Base-by-base conservation (phyloP, 1,140 invertebrate genomes). In the Caenorhabditis tropicalis region DNA sequence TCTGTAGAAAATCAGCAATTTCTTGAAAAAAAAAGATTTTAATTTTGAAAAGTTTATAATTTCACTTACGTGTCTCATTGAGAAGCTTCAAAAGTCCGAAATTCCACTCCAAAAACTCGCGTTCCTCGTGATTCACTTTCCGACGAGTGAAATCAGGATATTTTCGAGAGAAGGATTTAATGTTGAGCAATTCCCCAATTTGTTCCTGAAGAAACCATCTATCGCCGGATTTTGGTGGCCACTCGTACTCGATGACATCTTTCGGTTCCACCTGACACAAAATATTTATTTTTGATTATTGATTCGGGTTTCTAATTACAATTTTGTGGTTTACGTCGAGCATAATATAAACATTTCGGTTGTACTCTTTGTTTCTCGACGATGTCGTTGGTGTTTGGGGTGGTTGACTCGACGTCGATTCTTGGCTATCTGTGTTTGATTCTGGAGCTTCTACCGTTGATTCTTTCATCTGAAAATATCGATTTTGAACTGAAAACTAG, bases 131-230 rank as follows among this genome's bases (percentile, higher is more conserved):
- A 31, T 74, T 43, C 6, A 74, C 65, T 24, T 74, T 74, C 9
- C 65, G 65, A 1, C 65, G 65, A 4, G 65, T 24, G n/a, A 74
- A 74, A 43, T 74, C 65, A 2, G 65, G 65, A 10, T 74, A 74
- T 74, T 74, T 74, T 43, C 65, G 2, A 0, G 65, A 74, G n/a
- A 74, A 74, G 6, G 36, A 46, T 29, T 74, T 74, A 43, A 85
- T 82, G 10, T 82, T 60, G 21, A 85, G 60, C 31, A 85, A 16
- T 33, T 85, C 84, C n/a, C 79, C 84, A 27, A 85, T 80, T 82
- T 85, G 84, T 53, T 85, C 84, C 43, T 85, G 84, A 7, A 85
- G 51, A 46, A 85, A 85, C 60, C 60, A 85, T 39, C 70, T 31
- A 29, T 85, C 84, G 9, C 81, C 60, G 12, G 80, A 82, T 53